phyloP scores from a whole-genome alignment of 2,113 vertebrate genomes.

The Pyrgilauda ruficollis region DNA sequence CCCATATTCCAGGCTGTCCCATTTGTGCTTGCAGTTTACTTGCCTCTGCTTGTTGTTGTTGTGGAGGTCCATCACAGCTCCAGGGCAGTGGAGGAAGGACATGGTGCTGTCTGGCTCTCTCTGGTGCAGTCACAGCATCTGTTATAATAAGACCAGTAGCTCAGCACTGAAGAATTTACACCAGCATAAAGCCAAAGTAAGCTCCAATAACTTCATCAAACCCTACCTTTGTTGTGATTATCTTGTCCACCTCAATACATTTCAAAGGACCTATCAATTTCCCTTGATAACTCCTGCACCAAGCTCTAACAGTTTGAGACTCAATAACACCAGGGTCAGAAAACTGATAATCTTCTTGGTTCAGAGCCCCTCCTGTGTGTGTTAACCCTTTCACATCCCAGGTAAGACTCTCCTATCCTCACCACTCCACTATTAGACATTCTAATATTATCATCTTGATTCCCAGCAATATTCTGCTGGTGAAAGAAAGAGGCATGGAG shows the following conservation, averaged over 20 bases:
- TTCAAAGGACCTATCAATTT: neutral
- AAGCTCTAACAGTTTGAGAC: neutral
- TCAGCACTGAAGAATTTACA: neutral
- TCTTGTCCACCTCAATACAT: neutral
- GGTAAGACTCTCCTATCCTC: neutral
- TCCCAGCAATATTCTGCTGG: neutral
- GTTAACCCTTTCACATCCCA: neutral
- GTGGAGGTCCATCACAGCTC: neutral
- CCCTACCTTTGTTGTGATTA: neutral
- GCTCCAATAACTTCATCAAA: neutral
- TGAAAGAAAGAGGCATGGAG: neutral
- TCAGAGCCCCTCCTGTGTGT: neutral
- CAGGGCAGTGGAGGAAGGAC: neutral
- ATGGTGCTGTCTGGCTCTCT: rapidly evolving
- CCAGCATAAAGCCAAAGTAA: neutral
- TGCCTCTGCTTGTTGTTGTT: neutral
- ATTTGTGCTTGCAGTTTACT: neutral
- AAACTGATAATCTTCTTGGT: neutral
- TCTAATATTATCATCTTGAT: neutral
- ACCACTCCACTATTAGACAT: neutral
- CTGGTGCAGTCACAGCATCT: neutral
- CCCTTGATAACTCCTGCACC: neutral
- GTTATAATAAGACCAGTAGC: neutral
- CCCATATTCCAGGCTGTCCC: neutral
- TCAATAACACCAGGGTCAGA: neutral